Conservation (phyloP, 2,888 invertebrate species). For the Cenopis cana region DNA sequence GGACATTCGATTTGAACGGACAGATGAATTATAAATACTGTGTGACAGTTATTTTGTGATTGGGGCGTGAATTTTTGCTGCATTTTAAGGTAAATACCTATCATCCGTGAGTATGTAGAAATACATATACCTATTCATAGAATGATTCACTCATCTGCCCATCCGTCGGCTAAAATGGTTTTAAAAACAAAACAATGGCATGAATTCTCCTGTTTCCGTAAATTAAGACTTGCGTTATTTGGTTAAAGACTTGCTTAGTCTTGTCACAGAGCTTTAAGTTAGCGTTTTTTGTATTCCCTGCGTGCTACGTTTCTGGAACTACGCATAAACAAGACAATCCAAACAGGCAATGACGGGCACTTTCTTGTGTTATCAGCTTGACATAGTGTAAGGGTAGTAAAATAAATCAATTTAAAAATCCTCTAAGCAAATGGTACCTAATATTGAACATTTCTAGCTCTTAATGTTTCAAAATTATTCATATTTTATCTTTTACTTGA, state of each 20-base stretch:
- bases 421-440: not conserved
- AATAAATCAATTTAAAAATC: not conserved
- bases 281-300: conserved; percentile 14
- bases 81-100: conserved; percentile 54
- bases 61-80: conserved; percentile 45
- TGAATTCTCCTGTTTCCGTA: not conserved
- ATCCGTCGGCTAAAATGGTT: conserved; percentile 26
- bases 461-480: not conserved
- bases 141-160: conserved; percentile 65
- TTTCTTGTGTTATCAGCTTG: not conserved
- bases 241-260: conserved; percentile 8
- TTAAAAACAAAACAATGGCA: conserved; percentile 19
- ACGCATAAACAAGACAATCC: conserved; percentile 20
- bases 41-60: conserved; percentile 65
- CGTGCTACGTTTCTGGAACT: conserved; percentile 20
- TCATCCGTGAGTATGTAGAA: conserved; percentile 73
- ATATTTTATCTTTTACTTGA: not conserved
- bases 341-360: conserved; percentile 9
- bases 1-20: conserved; percentile 67
- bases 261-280: not conserved
- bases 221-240: not conserved
- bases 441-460: not conserved
- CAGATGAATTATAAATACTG: conserved; percentile 65
- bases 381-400: not conserved
- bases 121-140: conserved; percentile 64